phyloP scores from a whole-genome alignment of 2,888 invertebrate genomes.

The Diaprepes abbreviatus region DNA sequence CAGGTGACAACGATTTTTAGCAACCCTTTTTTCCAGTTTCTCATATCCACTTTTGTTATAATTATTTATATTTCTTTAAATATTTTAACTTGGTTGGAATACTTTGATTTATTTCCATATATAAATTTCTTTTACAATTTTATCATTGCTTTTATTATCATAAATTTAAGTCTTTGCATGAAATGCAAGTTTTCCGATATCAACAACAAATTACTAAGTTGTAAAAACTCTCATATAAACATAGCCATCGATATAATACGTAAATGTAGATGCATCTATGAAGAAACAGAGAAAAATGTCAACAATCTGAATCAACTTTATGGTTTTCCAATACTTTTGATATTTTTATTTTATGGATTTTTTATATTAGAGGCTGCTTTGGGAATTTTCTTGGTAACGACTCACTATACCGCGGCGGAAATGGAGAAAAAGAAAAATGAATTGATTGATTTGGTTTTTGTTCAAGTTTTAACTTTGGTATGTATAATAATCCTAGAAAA shows the following conservation, averaged over 20 bases:
- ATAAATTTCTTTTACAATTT: not conserved
- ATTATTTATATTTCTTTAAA: not conserved
- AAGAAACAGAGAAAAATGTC: not conserved
- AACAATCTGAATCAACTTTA: not conserved
- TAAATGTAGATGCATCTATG: not conserved
- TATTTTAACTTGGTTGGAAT: not conserved
- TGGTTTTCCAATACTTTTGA: not conserved
- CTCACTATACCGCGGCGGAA: too few species aligned
- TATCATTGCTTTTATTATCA: not conserved
- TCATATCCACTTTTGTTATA: not conserved
- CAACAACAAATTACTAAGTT: not conserved
- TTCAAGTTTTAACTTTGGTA: too few species aligned
- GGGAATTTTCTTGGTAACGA: not conserved
- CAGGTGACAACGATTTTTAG: not conserved
- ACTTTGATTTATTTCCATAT: not conserved
- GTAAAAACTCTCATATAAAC: not conserved
- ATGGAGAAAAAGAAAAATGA: too few species aligned
- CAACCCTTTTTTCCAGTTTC: not conserved
- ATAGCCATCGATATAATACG: conserved; percentile 2
- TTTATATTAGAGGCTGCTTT: not conserved
- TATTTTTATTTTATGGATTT: not conserved
- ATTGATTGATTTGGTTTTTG: too few species aligned
- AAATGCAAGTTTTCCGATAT: not conserved
- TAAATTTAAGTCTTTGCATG: not conserved
- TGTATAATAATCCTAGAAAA: too few species aligned